phyloP scores from a whole-genome alignment of 1,140 invertebrate species.

The Zaprionus ghesquierei region DNA sequence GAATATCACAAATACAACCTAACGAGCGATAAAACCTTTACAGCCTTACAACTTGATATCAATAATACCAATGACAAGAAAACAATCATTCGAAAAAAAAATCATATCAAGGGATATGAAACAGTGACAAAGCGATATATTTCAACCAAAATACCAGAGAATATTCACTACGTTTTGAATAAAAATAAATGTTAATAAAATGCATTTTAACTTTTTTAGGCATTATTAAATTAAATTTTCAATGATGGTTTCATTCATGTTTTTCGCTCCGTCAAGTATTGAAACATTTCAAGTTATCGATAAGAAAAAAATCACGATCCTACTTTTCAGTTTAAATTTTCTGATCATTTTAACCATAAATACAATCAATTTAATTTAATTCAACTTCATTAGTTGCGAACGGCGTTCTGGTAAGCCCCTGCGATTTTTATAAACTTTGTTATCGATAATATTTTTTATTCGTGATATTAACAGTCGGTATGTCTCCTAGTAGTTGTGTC shows the following conservation, averaged over 20 bases:
- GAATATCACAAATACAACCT: constrained; percentile 49
- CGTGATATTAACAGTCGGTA: too few relatives aligned
- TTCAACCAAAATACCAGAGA: neutral
- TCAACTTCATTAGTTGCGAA: too few relatives aligned
- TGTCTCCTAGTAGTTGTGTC: too few relatives aligned
- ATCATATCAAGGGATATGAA: constrained; percentile 2
- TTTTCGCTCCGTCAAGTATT: neutral
- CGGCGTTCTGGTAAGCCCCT: too few relatives aligned
- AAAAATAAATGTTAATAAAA: too few relatives aligned
- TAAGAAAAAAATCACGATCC: neutral
- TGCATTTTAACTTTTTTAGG: too few relatives aligned
- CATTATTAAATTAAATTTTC: too few relatives aligned
- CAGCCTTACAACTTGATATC: constrained; percentile 75
- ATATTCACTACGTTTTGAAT: neutral
- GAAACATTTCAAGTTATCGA: neutral
- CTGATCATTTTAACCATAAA: too few relatives aligned
- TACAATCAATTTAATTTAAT: too few relatives aligned
- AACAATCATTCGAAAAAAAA: constrained; percentile 36
- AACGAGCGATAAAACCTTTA: constrained; percentile 49
- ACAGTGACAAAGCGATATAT: neutral
- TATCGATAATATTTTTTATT: too few relatives aligned
- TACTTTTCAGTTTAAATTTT: neutral
- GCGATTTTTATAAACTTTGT: too few relatives aligned
- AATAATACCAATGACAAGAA: constrained; percentile 60
- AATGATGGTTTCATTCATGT: neutral